A percentile compares a stretch with the other conserved stretches of the same genome.
Evolutionary conservation across 2,113 vertebrate genomes (phyloP).

Genomic region (Dolichotis patagonum): DNA sequence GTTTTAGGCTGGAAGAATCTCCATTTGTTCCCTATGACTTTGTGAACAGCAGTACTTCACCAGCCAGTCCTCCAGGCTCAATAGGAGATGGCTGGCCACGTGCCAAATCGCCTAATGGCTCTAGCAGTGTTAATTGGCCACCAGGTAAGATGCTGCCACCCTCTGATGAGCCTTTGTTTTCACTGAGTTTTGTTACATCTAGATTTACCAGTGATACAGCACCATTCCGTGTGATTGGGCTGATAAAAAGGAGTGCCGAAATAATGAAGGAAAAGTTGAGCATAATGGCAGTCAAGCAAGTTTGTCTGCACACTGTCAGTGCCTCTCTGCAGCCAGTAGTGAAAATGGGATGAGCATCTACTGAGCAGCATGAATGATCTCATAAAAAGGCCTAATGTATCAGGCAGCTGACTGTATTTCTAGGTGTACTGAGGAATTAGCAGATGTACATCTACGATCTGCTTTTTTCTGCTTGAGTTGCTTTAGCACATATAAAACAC

Average conservation of each 20-base stretch:
- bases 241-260: neutral
- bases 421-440: neutral
- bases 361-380: neutral
- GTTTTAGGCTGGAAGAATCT: constrained; percentile 97
- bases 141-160: constrained; percentile 85
- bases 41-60: constrained; percentile 94
- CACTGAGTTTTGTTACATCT: fast-evolving
- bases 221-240: neutral
- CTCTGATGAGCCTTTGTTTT: fast-evolving
- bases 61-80: constrained; percentile 97
- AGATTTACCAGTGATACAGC: fast-evolving
- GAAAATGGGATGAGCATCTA: neutral
- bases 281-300: fast-evolving
- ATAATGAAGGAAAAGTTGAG: too few relatives aligned
- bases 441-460: neutral
- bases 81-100: constrained; percentile 99
- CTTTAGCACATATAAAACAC: neutral
- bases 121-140: constrained; percentile 98
- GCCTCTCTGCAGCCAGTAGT: neutral
- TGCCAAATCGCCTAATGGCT: constrained; percentile 99
- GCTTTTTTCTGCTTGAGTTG: neutral
- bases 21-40: constrained; percentile 97
- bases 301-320: neutral
- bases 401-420: neutral
- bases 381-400: fast-evolving